Percentiles rank a stretch among this genome's conserved stretches.
Evolutionary conservation across 2,113 vertebrate genomes (phyloP).

Genomic region (Cyrtonyx montezumae): DNA sequence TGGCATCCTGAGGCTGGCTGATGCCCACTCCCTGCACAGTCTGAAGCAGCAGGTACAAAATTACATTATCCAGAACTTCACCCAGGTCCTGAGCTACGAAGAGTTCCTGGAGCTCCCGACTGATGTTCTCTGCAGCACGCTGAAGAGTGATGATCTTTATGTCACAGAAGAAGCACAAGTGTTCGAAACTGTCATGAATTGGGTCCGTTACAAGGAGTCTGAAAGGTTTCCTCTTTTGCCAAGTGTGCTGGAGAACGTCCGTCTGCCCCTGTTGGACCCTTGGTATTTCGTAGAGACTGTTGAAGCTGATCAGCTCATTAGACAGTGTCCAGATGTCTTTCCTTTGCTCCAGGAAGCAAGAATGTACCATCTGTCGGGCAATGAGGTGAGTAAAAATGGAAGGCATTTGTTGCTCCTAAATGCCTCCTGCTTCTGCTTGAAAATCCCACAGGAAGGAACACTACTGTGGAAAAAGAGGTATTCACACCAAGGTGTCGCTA

Average conservation of each 20-base stretch:
- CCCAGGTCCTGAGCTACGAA: conserved; percentile 84
- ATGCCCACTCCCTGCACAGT: conserved; percentile 83
- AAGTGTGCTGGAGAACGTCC: conserved; percentile 82
- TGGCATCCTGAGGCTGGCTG: conserved; percentile 89
- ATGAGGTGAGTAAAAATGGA: conserved; percentile 83
- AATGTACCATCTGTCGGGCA: conserved; percentile 92
- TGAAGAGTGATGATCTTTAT: conserved; percentile 89
- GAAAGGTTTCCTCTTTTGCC: conserved; percentile 83
- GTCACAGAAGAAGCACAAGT: conserved; percentile 90
- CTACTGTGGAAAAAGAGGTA: neutral
- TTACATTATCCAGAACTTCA: conserved; percentile 91
- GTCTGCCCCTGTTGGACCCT: conserved; percentile 90
- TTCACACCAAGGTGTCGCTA: neutral
- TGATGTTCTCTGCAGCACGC: conserved; percentile 81
- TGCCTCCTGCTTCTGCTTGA: neutral
- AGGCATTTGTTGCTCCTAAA: neutral
- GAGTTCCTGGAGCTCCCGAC: conserved; percentile 89
- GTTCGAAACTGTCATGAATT: conserved; percentile 90
- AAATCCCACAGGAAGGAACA: neutral
- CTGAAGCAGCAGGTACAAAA: conserved; percentile 84
- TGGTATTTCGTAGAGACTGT: conserved; percentile 95
- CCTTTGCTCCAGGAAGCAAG: conserved; percentile 92
- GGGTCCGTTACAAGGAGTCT: conserved; percentile 82
- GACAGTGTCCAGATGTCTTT: conserved; percentile 88
- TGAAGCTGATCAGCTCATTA: conserved; percentile 89